Conservation (phyloP, 1,140 invertebrate species). For the Brachionus plicatilis region DNA sequence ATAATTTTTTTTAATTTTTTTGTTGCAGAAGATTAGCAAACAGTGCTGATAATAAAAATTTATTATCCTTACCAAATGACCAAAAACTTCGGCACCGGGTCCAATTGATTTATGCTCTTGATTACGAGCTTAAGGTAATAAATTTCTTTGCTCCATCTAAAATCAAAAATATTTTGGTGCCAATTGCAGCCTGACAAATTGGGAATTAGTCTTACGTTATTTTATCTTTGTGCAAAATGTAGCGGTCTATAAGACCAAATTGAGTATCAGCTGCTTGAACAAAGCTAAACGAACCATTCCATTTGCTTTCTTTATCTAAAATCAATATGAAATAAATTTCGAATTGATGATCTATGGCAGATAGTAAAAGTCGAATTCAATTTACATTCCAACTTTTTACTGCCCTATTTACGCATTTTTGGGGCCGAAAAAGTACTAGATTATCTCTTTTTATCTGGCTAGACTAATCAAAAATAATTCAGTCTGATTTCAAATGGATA, state of each 20-base stretch:
- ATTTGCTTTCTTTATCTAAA: constrained; percentile 44
- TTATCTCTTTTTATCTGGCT: background rate
- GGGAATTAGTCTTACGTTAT: constrained; percentile 27
- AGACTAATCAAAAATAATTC: background rate
- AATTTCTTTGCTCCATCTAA: constrained; percentile 59
- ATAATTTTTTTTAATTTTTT: background rate
- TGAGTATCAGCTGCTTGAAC: constrained; percentile 60
- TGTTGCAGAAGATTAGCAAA: background rate
- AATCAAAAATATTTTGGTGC: background rate
- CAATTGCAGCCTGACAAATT: background rate
- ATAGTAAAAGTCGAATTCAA: background rate
- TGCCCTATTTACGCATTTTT: constrained; percentile 10
- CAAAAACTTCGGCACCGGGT: constrained; percentile 59
- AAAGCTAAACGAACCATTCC: constrained; percentile 56
- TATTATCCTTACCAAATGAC: constrained; percentile 55
- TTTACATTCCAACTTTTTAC: background rate
- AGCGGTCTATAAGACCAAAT: constrained; percentile 58
- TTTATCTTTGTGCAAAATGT: constrained; percentile 47
- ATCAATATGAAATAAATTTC: background rate
- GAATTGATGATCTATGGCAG: background rate
- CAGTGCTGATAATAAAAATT: background rate
- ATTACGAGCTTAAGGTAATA: constrained; percentile 51
- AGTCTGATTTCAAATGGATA: background rate
- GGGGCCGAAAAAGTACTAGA: background rate
- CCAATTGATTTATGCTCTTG: constrained; percentile 56